Evolutionary conservation across 2,797 vertebrate species (phyloP).

Genomic region (Lithobates sylvaticus): DNA sequence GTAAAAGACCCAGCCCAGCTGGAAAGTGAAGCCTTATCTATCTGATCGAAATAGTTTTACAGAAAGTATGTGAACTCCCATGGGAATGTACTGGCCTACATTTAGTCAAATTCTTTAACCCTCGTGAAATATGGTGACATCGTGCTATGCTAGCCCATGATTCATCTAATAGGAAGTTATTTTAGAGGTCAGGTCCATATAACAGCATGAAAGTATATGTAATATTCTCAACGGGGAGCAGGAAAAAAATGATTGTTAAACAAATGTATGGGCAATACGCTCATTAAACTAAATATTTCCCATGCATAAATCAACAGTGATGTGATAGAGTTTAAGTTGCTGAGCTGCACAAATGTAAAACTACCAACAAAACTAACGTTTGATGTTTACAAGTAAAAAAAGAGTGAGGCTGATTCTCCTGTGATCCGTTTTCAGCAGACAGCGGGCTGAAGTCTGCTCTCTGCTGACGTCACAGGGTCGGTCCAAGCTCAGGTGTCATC

Average conservation of each 20-base stretch:
- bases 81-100: slow-evolving; percentile 26
- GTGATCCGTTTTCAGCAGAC: no score
- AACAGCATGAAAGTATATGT: neutral
- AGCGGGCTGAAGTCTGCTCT: no score
- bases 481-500: no score
- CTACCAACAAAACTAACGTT: no score
- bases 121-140: slow-evolving; percentile 17
- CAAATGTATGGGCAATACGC: neutral
- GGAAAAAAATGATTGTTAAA: neutral
- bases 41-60: slow-evolving; percentile 6
- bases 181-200: neutral
- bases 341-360: no score
- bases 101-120: slow-evolving; percentile 9
- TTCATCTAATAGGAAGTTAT: neutral
- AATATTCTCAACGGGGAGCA: no score
- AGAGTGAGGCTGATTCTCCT: no score
- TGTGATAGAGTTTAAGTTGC: no score
- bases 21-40: neutral
- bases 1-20: neutral
- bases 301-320: no score
- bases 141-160: neutral
- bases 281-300: no score
- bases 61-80: slow-evolving; percentile 22
- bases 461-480: no score
- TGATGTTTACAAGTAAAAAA: no score